These are phyloP conservation scores for Laupala kohalensis DNA, from an alignment of 1,140 invertebrate genomes.

Conservation along the genomic window DNA sequence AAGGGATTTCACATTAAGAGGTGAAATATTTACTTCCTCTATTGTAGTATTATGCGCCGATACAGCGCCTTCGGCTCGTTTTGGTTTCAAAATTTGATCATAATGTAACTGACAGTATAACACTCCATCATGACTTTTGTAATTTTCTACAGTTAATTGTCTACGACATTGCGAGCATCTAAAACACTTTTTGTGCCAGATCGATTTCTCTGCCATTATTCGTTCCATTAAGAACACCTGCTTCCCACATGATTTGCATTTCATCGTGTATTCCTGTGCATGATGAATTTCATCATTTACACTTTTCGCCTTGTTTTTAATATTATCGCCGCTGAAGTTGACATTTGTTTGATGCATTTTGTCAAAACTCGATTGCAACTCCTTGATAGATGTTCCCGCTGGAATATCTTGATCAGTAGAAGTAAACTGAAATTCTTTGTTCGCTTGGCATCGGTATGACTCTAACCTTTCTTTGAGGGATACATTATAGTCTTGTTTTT, in stretches of 20 bases:
- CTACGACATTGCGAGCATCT: slow-evolving; percentile 78
- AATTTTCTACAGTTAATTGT: slow-evolving; percentile 43
- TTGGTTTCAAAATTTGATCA: not conserved
- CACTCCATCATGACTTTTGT: not conserved
- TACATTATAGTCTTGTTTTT: not conserved
- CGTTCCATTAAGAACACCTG: slow-evolving; percentile 90
- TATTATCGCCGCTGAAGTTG: not conserved
- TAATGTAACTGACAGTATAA: not conserved
- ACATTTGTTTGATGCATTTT: not conserved
- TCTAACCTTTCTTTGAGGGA: not conserved
- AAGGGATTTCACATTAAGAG: not conserved
- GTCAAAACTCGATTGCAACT: not conserved
- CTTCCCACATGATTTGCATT: slow-evolving; percentile 70
- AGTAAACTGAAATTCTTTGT: not conserved
- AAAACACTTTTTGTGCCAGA: slow-evolving; percentile 89
- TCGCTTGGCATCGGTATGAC: not conserved
- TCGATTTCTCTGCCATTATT: slow-evolving; percentile 68
- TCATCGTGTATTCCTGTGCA: slow-evolving; percentile 35
- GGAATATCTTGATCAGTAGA: not conserved
- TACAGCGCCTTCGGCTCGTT: not conserved
- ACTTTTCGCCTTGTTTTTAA: not conserved
- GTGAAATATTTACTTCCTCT: not conserved
- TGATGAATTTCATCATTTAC: not conserved
- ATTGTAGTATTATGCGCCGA: not conserved
- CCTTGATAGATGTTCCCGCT: not conserved